A percentile compares a stretch with the other conserved stretches of the same genome.
phyloP scores from a whole-genome alignment of 2,113 vertebrate genomes.

The Nothocercus nigrocapillus region DNA sequence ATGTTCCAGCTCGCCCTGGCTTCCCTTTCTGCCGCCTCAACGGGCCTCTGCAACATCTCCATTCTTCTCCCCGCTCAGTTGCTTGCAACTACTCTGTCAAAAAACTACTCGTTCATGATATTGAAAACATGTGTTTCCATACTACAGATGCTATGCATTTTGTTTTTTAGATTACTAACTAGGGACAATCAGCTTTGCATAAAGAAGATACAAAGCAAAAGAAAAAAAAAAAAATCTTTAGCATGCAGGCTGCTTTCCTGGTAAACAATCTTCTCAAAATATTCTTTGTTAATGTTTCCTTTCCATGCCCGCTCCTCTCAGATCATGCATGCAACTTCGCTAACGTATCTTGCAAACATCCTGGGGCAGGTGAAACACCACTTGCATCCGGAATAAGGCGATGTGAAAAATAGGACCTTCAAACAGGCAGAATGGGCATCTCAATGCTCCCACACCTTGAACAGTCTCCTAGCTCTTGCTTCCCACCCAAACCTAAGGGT shows the following conservation, averaged over 20 bases:
- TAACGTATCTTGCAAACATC: neutral
- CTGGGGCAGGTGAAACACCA: fast-evolving
- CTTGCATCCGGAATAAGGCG: neutral
- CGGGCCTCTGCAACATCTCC: neutral
- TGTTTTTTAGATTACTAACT: neutral
- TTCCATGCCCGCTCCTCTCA: neutral
- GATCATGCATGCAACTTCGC: neutral
- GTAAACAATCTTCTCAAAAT: neutral
- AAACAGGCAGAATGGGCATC: neutral
- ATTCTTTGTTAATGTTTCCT: neutral
- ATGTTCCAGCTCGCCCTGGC: neutral
- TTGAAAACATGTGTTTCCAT: neutral
- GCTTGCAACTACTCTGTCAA: neutral
- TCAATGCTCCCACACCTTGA: neutral
- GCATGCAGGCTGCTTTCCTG: neutral
- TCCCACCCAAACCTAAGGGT: constrained; percentile 21
- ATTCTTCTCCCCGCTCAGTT: neutral
- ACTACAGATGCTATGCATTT: fast-evolving
- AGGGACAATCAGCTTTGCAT: no score
- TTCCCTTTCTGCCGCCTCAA: neutral
- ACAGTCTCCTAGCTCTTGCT: neutral
- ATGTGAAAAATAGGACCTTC: neutral
- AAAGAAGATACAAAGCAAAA: neutral
- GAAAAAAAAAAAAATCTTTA: neutral
- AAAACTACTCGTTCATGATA: neutral